Evolutionary conservation across 2,113 vertebrate species (phyloP), one percentile per base, ranked within the genome.

Genomic region (Charadrius vociferus): DNA sequence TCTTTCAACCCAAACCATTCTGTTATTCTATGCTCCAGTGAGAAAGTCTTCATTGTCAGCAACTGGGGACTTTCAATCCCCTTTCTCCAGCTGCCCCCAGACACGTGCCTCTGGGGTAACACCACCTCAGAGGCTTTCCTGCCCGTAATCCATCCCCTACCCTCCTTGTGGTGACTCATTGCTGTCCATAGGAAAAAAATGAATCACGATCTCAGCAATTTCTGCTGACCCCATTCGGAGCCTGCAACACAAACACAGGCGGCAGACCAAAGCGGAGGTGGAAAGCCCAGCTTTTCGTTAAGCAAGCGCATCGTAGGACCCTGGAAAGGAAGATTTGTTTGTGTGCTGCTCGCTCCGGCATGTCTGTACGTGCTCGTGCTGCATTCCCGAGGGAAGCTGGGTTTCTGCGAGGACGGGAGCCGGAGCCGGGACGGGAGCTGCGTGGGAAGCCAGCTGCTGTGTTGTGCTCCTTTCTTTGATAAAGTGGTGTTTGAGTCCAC

Each of bases 371-470:
- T 24, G 94, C 65, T 43, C 3, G 43, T 1, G 7, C 58, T 58
- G 58, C 87, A 34, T 92, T 92, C 93, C 94, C 72, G 0, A 88
- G 84, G 88, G 93, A 83, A 92, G 74, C 45, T 29, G 68, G 50
- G 49, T 10, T 78, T n/a, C 61, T 79, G 88, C 3, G 2, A 55
- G 61, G 71, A 68, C 2, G 1, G 71, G 80, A 89, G 72, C 59
- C 0, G 43, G 45, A 81, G 79, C 47, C 3, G 2, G 72, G 82
- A 26, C 11, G 1, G 82, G 72, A 90, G 87, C 91, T 1, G 5
- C 32, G 86, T 94, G 93, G 93, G 95, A 95, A 95, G 91, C 19
- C 3, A 20, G 13, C 91, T 77, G 80, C 80, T 88, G 36, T 77
- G 80, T 75, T 88, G 36, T 3, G 0, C 4, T 91, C 73, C 58